Evolutionary conservation across 2,888 invertebrate genomes (phyloP), one percentile per base, ranked within the genome.

Genomic region (Lordiphosa fenestrarum): DNA sequence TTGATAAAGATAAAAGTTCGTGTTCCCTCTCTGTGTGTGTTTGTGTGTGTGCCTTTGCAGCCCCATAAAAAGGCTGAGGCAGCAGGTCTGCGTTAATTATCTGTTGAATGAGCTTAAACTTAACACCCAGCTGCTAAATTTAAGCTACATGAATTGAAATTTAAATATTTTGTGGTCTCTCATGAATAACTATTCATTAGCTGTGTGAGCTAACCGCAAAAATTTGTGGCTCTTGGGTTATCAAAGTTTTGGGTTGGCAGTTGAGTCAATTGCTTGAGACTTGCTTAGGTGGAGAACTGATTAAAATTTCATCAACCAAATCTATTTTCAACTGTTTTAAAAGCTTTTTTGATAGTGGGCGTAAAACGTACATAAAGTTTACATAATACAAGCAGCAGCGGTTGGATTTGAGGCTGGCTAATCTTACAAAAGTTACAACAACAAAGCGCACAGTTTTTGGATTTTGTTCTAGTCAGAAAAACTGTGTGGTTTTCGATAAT

Each of bases 171-270:
- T 7, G 19, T n/a, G 23, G 21, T 12, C 33, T 21, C 53, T 7
- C 38, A 6, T 1, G 10, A 40, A 13, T 35, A 53, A 60, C 60
- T 60, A 60, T 60, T 53, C 60, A 60, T 60, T 60, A 60, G 64
- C 44, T 40, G 49, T 35, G 66, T 30, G 30, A 42, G 30, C 13
- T 15, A 66, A 64, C 81, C 84, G 39, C 77, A 73, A 50, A 53
- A 64, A 84, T 76, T 58, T 73, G 66, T 35, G 71, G 42, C 42
- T 41, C n/a, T 15, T 15, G 51, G 63, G 62, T 76, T 84, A 84
- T 84, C 82, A 81, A 84, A 76, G 69, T 50, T 65, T 62, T 52
- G 47, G 53, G 52, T 33, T 50, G 50, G 41, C 66, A 41, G 40
- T 44, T 46, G 9, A 33, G 53, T 64, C 64, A 66, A 63, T 58